These are phyloP conservation scores for Elaphurus davidianus DNA, from an alignment of 2,113 vertebrate species.

Conservation along the genomic window DNA sequence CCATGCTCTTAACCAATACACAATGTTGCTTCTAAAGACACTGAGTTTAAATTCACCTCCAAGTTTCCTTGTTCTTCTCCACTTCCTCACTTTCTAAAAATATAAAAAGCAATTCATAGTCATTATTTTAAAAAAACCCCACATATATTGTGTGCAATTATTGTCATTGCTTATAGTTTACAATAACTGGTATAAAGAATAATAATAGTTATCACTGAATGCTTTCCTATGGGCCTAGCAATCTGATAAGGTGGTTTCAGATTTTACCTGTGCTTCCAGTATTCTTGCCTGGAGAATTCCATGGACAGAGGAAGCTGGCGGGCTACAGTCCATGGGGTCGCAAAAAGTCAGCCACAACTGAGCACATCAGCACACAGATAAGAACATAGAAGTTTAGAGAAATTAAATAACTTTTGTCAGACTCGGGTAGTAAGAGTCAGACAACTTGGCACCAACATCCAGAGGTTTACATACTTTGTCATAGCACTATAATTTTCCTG, in stretches of 20 bases:
- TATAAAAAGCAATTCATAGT: background rate
- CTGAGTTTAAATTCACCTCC: background rate
- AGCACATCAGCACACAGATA: background rate
- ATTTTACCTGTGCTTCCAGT: background rate
- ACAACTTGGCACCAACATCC: background rate
- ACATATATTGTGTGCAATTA: background rate
- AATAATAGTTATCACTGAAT: background rate
- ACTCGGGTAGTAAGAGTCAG: background rate
- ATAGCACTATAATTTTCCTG: background rate
- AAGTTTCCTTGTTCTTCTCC: background rate
- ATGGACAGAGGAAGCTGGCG: background rate
- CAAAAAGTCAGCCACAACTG: background rate
- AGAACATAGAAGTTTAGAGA: background rate
- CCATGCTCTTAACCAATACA: background rate
- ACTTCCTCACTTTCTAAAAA: background rate
- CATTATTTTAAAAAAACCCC: background rate
- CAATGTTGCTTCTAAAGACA: background rate
- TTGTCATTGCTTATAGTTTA: background rate
- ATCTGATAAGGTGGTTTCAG: background rate
- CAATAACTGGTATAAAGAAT: background rate
- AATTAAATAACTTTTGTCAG: background rate
- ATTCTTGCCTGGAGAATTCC: background rate
- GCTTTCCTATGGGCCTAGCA: background rate
- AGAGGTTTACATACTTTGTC: background rate
- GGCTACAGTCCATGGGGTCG: background rate